Evolutionary conservation across 2,113 vertebrate genomes (phyloP), one percentile per base, ranked within the genome.

Genomic region (Calonectris borealis): DNA sequence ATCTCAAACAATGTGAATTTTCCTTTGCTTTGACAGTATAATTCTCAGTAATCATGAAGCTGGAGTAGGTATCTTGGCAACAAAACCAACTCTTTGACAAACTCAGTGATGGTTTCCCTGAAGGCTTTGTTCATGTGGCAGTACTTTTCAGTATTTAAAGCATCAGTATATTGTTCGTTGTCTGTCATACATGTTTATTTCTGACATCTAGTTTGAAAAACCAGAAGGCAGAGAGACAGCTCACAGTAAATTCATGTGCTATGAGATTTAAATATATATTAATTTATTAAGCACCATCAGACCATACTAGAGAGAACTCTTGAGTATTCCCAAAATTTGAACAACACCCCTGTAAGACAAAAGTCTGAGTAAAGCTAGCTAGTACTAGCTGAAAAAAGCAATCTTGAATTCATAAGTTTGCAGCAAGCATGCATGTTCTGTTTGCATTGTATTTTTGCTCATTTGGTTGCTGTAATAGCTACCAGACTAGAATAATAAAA

Each of bases 51-150:
- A 94, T 10, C 66, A 24, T 57, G 68, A 94, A 93, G 31, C 34
- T 83, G 22, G 13, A 75, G 38, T 70, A 91, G 51, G 72, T 95
- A 84, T 84, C 95, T 86, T 89, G 94, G 95, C 84, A 97, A 94
- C 92, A 93, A 89, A 94, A 42, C 16, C 34, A 86, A 62, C 44
- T 89, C 65, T 81, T 92, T 91, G 72, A 93, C 72, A 93, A 95
- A 89, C 19, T 94, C 48, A 2, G 6, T 49, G 64, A 89, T 25
- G 27, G 60, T 61, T 94, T 93, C 60, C 84, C 69, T 81, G 55
- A 93, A 95, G 60, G 25, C 22, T 93, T 81, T 93, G 68, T 84
- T 94, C 34, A 2, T 46, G 40, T 75, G 51, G 19, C 42, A 86
- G 77, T 48, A 81, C 25, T 84, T 86, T 42, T 77, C 38, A 58